A percentile compares a stretch with the other conserved stretches of the same genome.
phyloP scores from a whole-genome alignment of 2,113 vertebrate genomes.

The Pao palembangensis region DNA sequence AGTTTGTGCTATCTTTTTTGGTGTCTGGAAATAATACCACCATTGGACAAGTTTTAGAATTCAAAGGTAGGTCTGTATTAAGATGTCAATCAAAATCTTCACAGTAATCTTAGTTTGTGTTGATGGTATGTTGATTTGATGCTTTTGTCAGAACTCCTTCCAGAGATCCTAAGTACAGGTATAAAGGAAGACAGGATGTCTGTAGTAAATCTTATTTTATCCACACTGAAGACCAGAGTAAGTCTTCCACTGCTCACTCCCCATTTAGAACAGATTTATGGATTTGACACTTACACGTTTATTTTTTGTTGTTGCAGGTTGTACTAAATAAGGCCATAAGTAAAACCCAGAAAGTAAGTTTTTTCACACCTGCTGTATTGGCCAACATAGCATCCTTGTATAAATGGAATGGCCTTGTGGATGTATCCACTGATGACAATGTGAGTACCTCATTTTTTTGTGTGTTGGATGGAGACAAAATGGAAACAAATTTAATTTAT shows the following conservation, averaged over 20 bases:
- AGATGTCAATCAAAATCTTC: no score
- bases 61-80: conserved; percentile 80
- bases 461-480: not conserved
- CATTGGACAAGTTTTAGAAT: conserved; percentile 83
- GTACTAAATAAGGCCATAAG: conserved; percentile 84
- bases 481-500: no score
- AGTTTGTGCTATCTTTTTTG: conserved; percentile 89
- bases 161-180: conserved; percentile 83
- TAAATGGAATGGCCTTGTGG: conserved; percentile 87
- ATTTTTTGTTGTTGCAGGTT: conserved; percentile 72
- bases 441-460: conserved; percentile 55
- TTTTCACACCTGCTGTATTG: conserved; percentile 83
- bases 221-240: conserved; percentile 86
- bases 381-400: conserved; percentile 85
- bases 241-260: conserved; percentile 3
- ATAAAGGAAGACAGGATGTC: conserved; percentile 90
- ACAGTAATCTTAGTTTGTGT: not conserved
- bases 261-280: not conserved
- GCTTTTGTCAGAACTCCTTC: conserved; percentile 82
- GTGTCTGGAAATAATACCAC: conserved; percentile 83
- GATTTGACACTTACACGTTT: not conserved
- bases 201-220: conserved; percentile 83
- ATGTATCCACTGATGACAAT: conserved; percentile 73
- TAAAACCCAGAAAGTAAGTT: conserved; percentile 93
- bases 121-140: not conserved